Evolutionary conservation across 2,888 invertebrate genomes (phyloP), one percentile per base, ranked within the genome.

Genomic region (Ypsolopha sequella): DNA sequence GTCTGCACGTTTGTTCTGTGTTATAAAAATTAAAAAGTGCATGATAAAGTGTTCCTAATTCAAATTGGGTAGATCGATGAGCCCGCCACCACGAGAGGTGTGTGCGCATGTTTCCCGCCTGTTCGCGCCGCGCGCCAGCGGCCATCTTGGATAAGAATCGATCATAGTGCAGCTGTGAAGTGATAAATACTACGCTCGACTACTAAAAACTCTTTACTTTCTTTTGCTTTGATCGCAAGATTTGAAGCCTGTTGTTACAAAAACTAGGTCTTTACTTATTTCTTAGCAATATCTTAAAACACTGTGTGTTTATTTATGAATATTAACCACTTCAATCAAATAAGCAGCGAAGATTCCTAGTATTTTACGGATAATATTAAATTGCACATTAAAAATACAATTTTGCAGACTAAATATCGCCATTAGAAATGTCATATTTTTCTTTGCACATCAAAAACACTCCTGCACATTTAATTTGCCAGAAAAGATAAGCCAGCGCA

Each of bases 81-180:
- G 63, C 64, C 60, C 43, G 65, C 64, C 66, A 68, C 64, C 62
- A 57, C 63, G 70, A 68, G 72, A 46, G 46, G 46, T 46, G 43
- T 77, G 79, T 81, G 81, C 72, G 73, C 74, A 66, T 70, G 73
- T 73, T 76, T 75, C 77, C 80, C 80, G 81, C 82, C 76, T 66
- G 75, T 68, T 65, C 63, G 68, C 62, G 65, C 59, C 63, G 66
- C 64, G 71, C 72, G 73, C 74, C 73, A 70, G 68, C 81, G 76
- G 86, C 86, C 86, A 86, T 86, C 78, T 86, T 86, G 84, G 69
- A 41, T 77, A 71, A 76, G 65, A 65, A 82, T 82, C 81, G 77
- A 86, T 85, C 84, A 84, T 81, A 82, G 79, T 81, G 76, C 80
- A 80, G 79, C 76, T 79, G 84, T 78, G 75, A 79, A 77, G 82